These are phyloP conservation scores for Pelochelys cantorii DNA, from an alignment of 2,797 vertebrate species.

Conservation along the genomic window DNA sequence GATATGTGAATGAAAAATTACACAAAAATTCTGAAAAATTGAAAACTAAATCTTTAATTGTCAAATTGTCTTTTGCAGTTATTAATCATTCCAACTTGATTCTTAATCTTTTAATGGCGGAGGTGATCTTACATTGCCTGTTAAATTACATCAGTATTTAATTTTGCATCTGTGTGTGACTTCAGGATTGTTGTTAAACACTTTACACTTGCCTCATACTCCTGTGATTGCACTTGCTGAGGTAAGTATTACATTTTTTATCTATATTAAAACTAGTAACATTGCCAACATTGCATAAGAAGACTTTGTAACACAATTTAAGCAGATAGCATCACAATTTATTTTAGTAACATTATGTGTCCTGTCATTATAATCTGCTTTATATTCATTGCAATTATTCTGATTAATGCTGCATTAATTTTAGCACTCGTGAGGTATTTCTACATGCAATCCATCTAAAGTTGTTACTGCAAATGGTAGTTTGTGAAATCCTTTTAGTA, in stretches of 20 bases:
- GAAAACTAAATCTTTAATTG: neutral
- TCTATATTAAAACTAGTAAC: neutral
- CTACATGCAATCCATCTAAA: neutral
- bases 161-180: neutral
- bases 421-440: neutral
- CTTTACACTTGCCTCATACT: neutral
- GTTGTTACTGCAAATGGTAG: neutral
- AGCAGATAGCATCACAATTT: neutral
- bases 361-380: neutral
- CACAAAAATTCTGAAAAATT: neutral
- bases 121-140: neutral
- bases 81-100: neutral
- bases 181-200: neutral
- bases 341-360: neutral
- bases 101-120: neutral
- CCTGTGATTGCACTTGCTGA: neutral
- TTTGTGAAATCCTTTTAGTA: neutral
- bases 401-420: neutral
- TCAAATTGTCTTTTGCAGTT: neutral
- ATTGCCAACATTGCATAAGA: neutral
- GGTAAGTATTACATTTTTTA: neutral
- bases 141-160: neutral
- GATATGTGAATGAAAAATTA: neutral
- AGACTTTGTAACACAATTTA: neutral
- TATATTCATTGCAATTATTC: neutral